Conservation (phyloP, 2,113 vertebrate species). For the Chaetodon auriga region DNA sequence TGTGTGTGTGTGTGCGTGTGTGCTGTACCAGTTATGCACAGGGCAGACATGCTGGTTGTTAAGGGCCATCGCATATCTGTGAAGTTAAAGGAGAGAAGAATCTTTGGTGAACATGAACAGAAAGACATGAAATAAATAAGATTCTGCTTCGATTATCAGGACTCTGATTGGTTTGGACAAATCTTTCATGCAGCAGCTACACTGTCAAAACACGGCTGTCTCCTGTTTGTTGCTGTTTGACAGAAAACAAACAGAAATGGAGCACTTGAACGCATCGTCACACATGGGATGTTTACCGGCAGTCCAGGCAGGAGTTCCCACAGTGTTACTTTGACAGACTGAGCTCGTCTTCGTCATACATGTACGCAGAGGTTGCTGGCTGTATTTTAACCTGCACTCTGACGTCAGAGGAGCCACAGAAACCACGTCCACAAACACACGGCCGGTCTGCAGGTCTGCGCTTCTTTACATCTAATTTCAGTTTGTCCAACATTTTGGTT, state of each 20-base stretch:
- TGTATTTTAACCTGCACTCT: constrained; percentile 29
- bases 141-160: not conserved
- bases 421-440: constrained; percentile 6
- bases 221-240: not conserved
- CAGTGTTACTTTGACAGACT: not conserved
- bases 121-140: not conserved
- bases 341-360: constrained; percentile 6
- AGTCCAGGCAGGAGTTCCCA: not conserved
- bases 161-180: not conserved
- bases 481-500: too few relatives aligned
- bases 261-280: not conserved
- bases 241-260: not conserved
- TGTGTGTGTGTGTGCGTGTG: constrained; percentile 20
- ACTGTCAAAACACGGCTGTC: not conserved
- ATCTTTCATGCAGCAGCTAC: not conserved
- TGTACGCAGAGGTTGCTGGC: not conserved
- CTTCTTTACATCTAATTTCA: too few relatives aligned
- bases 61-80: constrained; percentile 91
- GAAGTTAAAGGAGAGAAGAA: constrained; percentile 13
- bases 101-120: not conserved
- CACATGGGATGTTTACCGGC: too few relatives aligned
- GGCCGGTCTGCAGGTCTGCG: not conserved
- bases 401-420: constrained; percentile 28
- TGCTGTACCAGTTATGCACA: constrained; percentile 89
- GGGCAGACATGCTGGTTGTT: constrained; percentile 94